Percentiles rank a stretch among this genome's conserved stretches.
Evolutionary conservation across 2,113 vertebrate species (phyloP).

Genomic region (Dunckerocampus dactyliophorus): DNA sequence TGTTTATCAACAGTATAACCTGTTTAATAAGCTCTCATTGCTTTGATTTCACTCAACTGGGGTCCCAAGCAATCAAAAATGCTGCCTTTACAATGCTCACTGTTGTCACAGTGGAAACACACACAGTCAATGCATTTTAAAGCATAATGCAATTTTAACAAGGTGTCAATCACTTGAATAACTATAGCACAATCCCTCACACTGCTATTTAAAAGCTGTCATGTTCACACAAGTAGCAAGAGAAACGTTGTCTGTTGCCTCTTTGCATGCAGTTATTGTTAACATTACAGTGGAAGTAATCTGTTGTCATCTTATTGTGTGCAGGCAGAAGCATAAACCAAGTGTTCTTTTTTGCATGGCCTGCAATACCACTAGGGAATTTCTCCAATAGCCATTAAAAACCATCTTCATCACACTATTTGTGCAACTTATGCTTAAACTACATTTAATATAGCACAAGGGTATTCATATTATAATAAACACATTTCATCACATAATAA

Average conservation of each 20-base stretch:
- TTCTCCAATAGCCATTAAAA: background rate
- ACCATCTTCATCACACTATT: background rate
- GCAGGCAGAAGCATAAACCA: background rate
- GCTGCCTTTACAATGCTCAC: conserved; percentile 1
- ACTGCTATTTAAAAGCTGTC: too few relatives aligned
- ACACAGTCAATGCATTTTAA: background rate
- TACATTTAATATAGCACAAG: too few relatives aligned
- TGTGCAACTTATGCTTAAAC: too few relatives aligned
- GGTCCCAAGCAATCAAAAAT: too few relatives aligned
- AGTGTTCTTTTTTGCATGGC: background rate
- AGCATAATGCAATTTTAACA: background rate
- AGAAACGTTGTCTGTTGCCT: too few relatives aligned
- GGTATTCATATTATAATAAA: too few relatives aligned
- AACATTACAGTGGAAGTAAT: background rate
- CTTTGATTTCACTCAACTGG: conserved; percentile 3
- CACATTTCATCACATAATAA: too few relatives aligned
- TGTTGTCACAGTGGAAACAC: background rate
- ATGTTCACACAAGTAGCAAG: too few relatives aligned
- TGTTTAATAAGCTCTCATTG: background rate
- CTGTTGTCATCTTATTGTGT: background rate
- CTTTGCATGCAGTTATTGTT: too few relatives aligned
- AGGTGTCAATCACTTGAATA: background rate
- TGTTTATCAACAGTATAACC: background rate
- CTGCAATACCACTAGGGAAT: background rate
- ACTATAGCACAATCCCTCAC: too few relatives aligned